These are phyloP conservation scores for Metopia argyrocephala DNA, from an alignment of 2,888 invertebrate genomes.

Conservation along the genomic window DNA sequence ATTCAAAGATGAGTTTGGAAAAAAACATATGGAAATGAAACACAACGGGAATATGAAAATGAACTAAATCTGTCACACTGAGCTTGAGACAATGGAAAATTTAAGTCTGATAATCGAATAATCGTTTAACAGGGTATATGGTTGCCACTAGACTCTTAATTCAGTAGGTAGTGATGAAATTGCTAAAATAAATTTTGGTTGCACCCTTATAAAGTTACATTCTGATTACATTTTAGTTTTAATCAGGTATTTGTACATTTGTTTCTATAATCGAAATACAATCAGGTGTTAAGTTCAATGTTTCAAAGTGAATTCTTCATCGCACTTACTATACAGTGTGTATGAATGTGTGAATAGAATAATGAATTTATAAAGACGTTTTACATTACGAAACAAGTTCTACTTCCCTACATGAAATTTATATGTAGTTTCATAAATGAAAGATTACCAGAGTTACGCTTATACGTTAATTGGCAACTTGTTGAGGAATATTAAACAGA, in stretches of 20 bases:
- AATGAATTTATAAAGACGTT: slow-evolving; percentile 50
- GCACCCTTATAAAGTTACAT: slow-evolving; percentile 21
- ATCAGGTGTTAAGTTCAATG: slow-evolving; percentile 45
- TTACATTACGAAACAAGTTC: slow-evolving; percentile 32
- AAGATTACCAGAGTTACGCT: no score
- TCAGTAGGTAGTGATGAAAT: no score
- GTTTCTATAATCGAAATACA: neutral
- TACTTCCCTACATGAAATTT: neutral
- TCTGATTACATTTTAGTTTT: slow-evolving; percentile 12
- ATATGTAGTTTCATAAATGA: no score
- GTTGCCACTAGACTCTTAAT: no score
- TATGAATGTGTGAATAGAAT: slow-evolving; percentile 29
- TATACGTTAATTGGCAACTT: slow-evolving; percentile 40
- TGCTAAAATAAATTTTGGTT: no score
- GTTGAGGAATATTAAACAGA: slow-evolving; percentile 40
- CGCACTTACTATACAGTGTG: slow-evolving; percentile 9
- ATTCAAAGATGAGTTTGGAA: no score
- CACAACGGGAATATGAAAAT: no score
- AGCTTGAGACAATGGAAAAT: no score
- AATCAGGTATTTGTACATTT: neutral
- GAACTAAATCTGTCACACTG: no score
- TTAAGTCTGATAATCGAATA: no score
- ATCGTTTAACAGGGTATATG: no score
- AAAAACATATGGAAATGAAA: no score
- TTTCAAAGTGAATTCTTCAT: slow-evolving; percentile 29